These are phyloP conservation scores for Apodemia hepburni DNA, from an alignment of 2,888 invertebrate genomes.

Conservation along the genomic window DNA sequence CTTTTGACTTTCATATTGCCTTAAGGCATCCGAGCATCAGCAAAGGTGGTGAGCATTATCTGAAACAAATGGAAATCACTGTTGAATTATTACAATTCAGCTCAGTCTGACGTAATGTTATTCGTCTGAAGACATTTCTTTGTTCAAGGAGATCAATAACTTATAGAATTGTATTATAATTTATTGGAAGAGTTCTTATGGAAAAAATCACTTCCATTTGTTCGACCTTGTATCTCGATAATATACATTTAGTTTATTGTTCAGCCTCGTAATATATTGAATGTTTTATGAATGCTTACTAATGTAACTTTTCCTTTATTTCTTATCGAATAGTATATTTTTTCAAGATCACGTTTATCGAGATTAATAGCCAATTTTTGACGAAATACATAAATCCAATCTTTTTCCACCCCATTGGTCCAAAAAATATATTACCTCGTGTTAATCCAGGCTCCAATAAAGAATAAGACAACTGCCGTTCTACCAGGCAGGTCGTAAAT, in stretches of 20 bases:
- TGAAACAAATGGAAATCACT: constrained; percentile 55
- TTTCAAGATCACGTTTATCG: neutral
- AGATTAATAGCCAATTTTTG: no score
- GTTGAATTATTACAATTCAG: constrained; percentile 32
- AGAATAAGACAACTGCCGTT: no score
- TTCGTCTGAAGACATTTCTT: constrained; percentile 28
- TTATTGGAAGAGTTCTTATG: constrained; percentile 23
- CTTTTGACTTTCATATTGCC: constrained; percentile 64
- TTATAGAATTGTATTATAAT: constrained; percentile 30
- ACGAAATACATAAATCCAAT: no score
- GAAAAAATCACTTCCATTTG: constrained; percentile 16
- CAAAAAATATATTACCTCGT: no score
- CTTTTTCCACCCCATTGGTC: no score
- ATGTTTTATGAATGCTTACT: constrained; percentile 5
- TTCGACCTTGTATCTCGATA: constrained; percentile 9
- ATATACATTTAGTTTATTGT: constrained; percentile 15
- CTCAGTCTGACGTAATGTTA: constrained; percentile 28
- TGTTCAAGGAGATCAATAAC: constrained; percentile 34
- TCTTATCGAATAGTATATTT: neutral
- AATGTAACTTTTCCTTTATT: neutral
- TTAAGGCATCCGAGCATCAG: constrained; percentile 53
- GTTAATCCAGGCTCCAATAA: no score
- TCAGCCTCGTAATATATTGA: constrained; percentile 1
- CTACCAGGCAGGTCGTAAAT: no score
- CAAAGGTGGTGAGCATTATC: constrained; percentile 58